Evolutionary conservation across 2,113 vertebrate genomes (phyloP), one percentile per base, ranked within the genome.

Genomic region (Megaleporinus macrocephalus): DNA sequence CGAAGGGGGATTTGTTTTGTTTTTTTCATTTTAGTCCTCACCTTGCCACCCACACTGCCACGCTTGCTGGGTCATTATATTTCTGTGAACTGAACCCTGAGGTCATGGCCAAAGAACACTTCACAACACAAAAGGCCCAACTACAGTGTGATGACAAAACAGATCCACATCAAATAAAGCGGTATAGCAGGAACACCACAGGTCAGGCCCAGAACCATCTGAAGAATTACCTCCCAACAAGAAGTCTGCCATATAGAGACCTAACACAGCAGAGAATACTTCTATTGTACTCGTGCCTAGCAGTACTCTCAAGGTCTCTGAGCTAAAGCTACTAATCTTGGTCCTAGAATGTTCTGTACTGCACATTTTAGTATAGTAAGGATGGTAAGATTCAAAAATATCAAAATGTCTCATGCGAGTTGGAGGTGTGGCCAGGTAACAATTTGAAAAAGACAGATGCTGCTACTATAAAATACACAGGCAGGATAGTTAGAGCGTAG

Each of bases 41-140:
- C 62, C 11, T 78, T 16, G 29, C 26, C 41, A 51, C 27, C 76
- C 76, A 79, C 10, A 14, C 47, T 63, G 22, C 41, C 5, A 69
- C 62, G 80, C 75, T 63, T 81, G 74, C 53, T 78, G 65, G 71
- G 75, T 14, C 47, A 71, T 63, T 68, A 65, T 33, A 36, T 36
- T 36, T n/a, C 66, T 4, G 30, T 53, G 66, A 79, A 71, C 72
- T 44, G 16, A 18, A 29, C 55, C 59, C 7, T 26, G 71, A 66
- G 66, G 44, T 81, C 79, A 66, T 14, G 79, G 78, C 47, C 62
- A 13, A 57, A 68, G 55, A 69, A 62, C 44, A 80, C 63, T 15
- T 51, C 12, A 63, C n/a, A 15, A 27, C 36, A 47, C 24, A 44
- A 49, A 69, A 79, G 51, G n/a, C 66, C 15, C 49, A 24, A 24